Evolutionary conservation across 1,140 invertebrate species (phyloP), one percentile per base, ranked within the genome.

Genomic region (Pseudomyrmex concolor): DNA sequence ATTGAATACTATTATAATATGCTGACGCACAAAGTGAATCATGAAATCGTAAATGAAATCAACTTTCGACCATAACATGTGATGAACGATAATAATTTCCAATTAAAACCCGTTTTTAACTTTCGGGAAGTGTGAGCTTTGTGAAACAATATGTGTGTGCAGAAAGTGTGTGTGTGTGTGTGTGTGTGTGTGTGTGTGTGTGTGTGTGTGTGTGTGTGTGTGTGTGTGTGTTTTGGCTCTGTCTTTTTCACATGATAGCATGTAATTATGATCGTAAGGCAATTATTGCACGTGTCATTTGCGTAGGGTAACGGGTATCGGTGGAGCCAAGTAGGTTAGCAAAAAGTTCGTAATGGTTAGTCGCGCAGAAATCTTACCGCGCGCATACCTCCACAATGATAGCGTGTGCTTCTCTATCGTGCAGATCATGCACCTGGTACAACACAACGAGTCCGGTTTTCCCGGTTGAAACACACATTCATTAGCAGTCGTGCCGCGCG

Each of bases 341-440:
- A 55, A 84, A 78, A 80, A 80, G 43, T 77, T 66, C 64, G 54
- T 25, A 70, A 63, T 59, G 9, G 55, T 59, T 3, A 48, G 22
- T 34, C 34, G 34, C 34, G 59, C 43, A 63, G 55, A 71, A 54
- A 84, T 84, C 85, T 72, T 70, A 63, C 57, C 17, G 51, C 34
- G 4, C 45, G 57, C 72, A 86, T 84, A 86, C 85, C 57, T 68
- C 9, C 1, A 77, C 85, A 87, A 87, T 87, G 85, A 86, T 87
- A 86, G 81, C 78, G 62, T 84, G 62, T 84, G 85, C 82, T 87
- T 87, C 34, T 7, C 34, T 86, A 87, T 87, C 82, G 85, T 60
- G 85, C 82, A 43, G 85, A 87, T 87, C 86, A 80, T 84, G 76
- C 86, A 87, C 73, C 85, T 87, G 85, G 86, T 84, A 84, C 73